Evolutionary conservation across 2,113 vertebrate genomes (phyloP).

Genomic region (Ovibos moschatus): DNA sequence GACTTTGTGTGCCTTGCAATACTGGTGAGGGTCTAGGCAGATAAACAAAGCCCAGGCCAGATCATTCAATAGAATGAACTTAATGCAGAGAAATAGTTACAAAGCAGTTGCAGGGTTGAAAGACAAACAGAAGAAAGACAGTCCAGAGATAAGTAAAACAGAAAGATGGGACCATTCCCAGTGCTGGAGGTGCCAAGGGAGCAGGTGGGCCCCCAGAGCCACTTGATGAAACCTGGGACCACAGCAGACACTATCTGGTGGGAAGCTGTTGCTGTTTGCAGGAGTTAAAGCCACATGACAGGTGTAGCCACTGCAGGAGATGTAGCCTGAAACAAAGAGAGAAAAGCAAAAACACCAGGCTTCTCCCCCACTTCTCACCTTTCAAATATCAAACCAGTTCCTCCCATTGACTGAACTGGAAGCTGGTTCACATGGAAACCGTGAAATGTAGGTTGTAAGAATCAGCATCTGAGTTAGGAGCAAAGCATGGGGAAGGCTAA

Average conservation of each 20-base stretch:
- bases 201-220: not conserved
- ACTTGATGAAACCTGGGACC: too few species aligned
- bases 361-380: not conserved
- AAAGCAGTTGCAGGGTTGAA: not conserved
- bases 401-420: not conserved
- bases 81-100: not conserved
- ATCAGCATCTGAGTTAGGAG: not conserved
- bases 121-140: not conserved
- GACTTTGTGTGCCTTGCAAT: not conserved
- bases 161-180: not conserved
- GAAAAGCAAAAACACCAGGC: not conserved
- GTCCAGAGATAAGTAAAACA: not conserved
- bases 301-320: not conserved
- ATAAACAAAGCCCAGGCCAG: not conserved
- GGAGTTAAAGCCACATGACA: not conserved
- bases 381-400: not conserved
- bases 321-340: not conserved
- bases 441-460: not conserved
- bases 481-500: not conserved
- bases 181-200: not conserved
- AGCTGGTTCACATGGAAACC: not conserved
- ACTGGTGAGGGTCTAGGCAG: not conserved
- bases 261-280: not conserved
- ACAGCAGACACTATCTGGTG: not conserved
- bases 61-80: not conserved